Conservation (phyloP, 2,888 invertebrate species). For the Sussaba pulchella region DNA sequence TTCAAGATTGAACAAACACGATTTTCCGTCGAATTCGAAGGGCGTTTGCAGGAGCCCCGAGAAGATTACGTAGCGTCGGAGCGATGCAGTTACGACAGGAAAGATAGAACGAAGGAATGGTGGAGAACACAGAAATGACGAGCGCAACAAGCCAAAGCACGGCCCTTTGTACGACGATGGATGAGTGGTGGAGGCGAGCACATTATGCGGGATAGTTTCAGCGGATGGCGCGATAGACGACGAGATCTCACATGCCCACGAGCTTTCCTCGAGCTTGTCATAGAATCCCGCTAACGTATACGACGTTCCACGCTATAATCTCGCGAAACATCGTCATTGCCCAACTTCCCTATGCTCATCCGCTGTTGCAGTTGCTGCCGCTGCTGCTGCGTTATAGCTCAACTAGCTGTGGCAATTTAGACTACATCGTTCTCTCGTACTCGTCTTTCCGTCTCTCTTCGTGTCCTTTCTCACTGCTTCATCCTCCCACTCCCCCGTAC, state of each 20-base stretch:
- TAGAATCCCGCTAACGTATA: slow-evolving; percentile 24
- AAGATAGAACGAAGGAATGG: not conserved
- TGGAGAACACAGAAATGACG: not conserved
- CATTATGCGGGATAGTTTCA: slow-evolving; percentile 40
- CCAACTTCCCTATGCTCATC: slow-evolving; percentile 46
- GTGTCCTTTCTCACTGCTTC: slow-evolving; percentile 56
- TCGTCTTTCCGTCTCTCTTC: slow-evolving; percentile 56
- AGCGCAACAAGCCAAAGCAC: slow-evolving; percentile 15
- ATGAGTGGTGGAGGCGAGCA: slow-evolving; percentile 11
- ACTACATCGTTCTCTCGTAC: slow-evolving; percentile 41
- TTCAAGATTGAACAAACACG: slow-evolving; percentile 21
- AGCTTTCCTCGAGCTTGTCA: slow-evolving; percentile 54
- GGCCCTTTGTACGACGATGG: slow-evolving; percentile 7
- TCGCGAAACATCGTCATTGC: slow-evolving; percentile 57
- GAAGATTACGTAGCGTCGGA: slow-evolving; percentile 23
- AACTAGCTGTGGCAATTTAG: slow-evolving; percentile 38
- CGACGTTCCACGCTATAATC: slow-evolving; percentile 51
- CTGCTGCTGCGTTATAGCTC: no score
- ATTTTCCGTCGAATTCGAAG: no score
- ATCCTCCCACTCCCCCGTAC: slow-evolving; percentile 19
- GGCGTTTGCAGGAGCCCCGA: no score
- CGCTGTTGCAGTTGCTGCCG: slow-evolving; percentile 43
- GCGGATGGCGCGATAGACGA: slow-evolving; percentile 16
- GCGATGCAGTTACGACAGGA: slow-evolving; percentile 14
- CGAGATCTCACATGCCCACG: slow-evolving; percentile 29